Conservation (phyloP, 35 echinoderm and acorn worm species). For the Ophioderma brevispina region DNA sequence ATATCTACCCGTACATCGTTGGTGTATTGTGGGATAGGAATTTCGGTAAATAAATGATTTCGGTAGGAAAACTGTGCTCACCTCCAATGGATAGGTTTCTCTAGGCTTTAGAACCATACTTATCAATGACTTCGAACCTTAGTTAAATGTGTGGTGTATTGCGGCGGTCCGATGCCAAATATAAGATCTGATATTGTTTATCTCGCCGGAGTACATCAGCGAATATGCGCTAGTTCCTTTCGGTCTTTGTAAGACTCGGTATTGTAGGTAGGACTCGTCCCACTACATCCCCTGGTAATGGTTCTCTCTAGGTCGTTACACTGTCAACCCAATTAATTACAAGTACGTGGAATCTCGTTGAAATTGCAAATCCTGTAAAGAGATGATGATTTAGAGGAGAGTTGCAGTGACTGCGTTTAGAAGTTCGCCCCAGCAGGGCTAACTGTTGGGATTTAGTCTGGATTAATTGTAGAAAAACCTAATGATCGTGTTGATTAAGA, state of each 20-base stretch:
- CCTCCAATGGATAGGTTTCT: not conserved
- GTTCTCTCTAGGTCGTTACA: not conserved
- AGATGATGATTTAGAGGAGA: too few species aligned
- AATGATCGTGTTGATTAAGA: too few species aligned
- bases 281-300: not conserved
- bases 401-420: too few species aligned
- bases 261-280: not conserved
- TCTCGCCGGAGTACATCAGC: slow-evolving; percentile 2
- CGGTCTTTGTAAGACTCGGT: slow-evolving; percentile 20
- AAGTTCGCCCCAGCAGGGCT: too few species aligned
- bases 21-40: too few species aligned
- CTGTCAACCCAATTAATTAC: slow-evolving; percentile 32
- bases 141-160: slow-evolving; percentile 22
- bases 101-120: slow-evolving; percentile 18
- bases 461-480: too few species aligned
- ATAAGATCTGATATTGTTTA: not conserved
- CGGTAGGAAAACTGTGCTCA: too few species aligned
- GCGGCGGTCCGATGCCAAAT: slow-evolving; percentile 22
- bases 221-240: not conserved
- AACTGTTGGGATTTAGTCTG: too few species aligned
- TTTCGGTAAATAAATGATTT: too few species aligned
- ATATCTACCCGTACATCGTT: too few species aligned
- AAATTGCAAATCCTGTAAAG: slow-evolving; percentile 28
- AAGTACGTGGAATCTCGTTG: slow-evolving; percentile 27
- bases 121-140: slow-evolving; percentile 28